phyloP scores from a whole-genome alignment of 2,113 vertebrate genomes.

The Pollachius pollachius region DNA sequence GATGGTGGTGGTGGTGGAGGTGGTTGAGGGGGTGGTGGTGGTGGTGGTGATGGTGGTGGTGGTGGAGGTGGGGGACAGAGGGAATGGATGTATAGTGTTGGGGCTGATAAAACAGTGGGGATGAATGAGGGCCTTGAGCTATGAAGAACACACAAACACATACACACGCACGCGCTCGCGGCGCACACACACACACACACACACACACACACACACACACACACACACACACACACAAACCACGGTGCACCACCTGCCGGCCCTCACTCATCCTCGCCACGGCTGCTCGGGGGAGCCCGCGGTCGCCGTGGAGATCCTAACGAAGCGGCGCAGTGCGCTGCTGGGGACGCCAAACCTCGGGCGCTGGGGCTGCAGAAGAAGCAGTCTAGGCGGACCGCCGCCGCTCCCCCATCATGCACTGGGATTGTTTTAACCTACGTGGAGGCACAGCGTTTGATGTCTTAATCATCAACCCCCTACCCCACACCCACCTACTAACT shows the following conservation, averaged over 20 bases:
- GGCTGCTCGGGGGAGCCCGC: conserved; percentile 69
- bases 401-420: conserved; percentile 54
- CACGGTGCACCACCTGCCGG: conserved; percentile 48
- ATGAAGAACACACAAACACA: conserved; percentile 56
- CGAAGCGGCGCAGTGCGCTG: conserved; percentile 71
- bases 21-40: not conserved
- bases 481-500: conserved; percentile 18
- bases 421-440: conserved; percentile 66
- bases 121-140: conserved; percentile 64
- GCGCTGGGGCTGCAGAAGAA: conserved; percentile 68
- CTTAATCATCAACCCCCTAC: conserved; percentile 71
- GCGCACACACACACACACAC: conserved; percentile 32
- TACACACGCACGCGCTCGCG: conserved; percentile 18
- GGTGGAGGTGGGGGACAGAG: too few relatives aligned
- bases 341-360: conserved; percentile 72
- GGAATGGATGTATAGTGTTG: conserved; percentile 50
- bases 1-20: conserved; percentile 8
- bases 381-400: conserved; percentile 68
- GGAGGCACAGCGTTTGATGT: conserved; percentile 70
- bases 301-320: conserved; percentile 72
- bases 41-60: conserved; percentile 50
- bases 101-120: conserved; percentile 69
- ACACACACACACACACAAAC: conserved; percentile 48
- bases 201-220: conserved; percentile 11
- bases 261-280: conserved; percentile 73